Conservation (phyloP, 2,797 vertebrate species). For the Artibeus lituratus region DNA sequence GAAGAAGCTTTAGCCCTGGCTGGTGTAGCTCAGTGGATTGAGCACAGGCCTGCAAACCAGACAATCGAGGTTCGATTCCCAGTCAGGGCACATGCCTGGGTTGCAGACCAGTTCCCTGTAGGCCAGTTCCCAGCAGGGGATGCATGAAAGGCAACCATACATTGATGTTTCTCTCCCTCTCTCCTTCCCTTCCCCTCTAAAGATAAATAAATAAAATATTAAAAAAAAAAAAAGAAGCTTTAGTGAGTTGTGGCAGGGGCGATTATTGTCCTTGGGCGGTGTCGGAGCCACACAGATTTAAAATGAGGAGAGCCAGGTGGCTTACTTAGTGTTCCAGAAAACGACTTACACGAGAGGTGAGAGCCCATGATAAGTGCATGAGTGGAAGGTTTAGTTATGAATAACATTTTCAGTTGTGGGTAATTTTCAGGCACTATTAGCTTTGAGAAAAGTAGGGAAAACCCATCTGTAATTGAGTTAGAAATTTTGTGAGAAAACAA, state of each 20-base stretch:
- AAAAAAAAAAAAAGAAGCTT: too few relatives aligned
- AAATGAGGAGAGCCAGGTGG: not conserved
- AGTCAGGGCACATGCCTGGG: too few relatives aligned
- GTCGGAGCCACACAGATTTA: not conserved
- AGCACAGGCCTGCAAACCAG: too few relatives aligned
- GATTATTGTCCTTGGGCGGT: not conserved
- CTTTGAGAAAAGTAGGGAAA: not conserved
- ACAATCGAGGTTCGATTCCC: too few relatives aligned
- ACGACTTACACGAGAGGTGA: not conserved
- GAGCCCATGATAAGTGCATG: not conserved
- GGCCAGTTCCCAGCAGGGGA: too few relatives aligned
- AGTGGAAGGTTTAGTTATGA: not conserved
- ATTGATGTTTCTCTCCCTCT: too few relatives aligned
- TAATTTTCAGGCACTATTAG: not conserved
- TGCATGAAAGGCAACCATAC: too few relatives aligned
- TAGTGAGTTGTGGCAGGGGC: too few relatives aligned
- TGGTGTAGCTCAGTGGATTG: too few relatives aligned
- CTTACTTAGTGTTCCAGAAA: not conserved
- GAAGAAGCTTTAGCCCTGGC: not conserved
- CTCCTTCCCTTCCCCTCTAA: too few relatives aligned
- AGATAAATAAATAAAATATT: too few relatives aligned
- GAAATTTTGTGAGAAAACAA: not conserved
- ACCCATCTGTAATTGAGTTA: not conserved
- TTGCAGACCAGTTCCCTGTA: too few relatives aligned
- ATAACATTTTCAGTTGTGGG: not conserved